These are phyloP conservation scores for Zoanthus gigantus DNA, from an alignment of 92 coral and sea anemone species.

Conservation along the genomic window DNA sequence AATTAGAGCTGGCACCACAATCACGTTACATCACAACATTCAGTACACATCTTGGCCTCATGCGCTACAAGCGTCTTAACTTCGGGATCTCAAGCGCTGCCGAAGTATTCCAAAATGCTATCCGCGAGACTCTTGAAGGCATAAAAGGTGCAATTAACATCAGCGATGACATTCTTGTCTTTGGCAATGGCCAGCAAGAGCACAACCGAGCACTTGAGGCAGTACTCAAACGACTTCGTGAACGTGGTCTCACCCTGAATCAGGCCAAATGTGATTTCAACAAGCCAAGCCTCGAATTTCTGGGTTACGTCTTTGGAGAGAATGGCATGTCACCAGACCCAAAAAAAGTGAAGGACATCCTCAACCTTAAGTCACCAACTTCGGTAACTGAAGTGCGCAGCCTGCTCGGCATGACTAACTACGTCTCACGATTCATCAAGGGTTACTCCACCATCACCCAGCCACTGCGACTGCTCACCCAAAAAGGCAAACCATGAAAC, in stretches of 20 bases:
- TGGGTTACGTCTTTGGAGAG: conserved; percentile 25
- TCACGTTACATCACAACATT: not conserved
- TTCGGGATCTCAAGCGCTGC: too few species aligned
- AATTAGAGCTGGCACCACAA: not conserved
- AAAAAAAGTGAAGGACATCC: too few species aligned
- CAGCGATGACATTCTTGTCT: conserved; percentile 38
- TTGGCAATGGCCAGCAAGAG: conserved; percentile 8
- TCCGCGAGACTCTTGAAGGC: too few species aligned
- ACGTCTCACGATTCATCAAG: conserved; percentile 31
- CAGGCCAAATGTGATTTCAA: conserved; percentile 25
- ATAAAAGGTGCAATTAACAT: too few species aligned
- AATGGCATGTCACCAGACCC: conserved; percentile 35
- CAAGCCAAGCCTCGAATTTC: conserved; percentile 36
- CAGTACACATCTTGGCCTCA: not conserved
- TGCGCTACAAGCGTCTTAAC: too few species aligned
- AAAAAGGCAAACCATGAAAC: conserved; percentile 1
- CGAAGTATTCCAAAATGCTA: too few species aligned
- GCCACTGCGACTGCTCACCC: conserved; percentile 14
- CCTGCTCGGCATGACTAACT: not conserved
- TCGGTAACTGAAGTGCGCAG: not conserved
- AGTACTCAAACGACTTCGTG: conserved; percentile 8
- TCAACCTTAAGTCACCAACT: not conserved
- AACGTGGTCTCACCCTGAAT: conserved; percentile 33
- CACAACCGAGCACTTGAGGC: conserved; percentile 17
- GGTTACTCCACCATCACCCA: conserved; percentile 40